Conservation (phyloP, 2,797 vertebrate genomes). For the Neosilurus hyrtlii region DNA sequence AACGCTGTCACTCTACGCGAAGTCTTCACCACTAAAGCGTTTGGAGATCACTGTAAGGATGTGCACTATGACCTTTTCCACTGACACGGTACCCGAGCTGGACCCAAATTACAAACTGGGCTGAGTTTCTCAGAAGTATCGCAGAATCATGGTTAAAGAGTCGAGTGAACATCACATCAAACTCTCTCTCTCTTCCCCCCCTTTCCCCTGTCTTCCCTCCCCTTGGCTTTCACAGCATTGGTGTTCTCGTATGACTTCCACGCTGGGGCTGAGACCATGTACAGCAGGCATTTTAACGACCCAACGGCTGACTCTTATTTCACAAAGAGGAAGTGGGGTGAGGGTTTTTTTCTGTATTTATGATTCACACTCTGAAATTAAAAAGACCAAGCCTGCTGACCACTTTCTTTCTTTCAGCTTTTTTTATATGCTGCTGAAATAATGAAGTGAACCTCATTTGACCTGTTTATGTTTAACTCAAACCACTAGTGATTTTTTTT, state of each 20-base stretch:
- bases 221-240: slow-evolving; percentile 76
- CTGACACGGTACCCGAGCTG: not conserved
- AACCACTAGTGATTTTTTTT: not conserved
- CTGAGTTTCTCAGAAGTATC: not conserved
- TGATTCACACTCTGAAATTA: not conserved
- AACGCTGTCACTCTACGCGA: slow-evolving; percentile 96
- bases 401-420: too few species aligned
- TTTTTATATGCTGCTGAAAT: not conserved
- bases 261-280: slow-evolving; percentile 97
- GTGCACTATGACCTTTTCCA: not conserved
- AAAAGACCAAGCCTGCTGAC: not conserved
- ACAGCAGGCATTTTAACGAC: slow-evolving; percentile 97
- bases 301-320: slow-evolving; percentile 95
- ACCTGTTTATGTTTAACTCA: not conserved
- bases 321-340: slow-evolving; percentile 99
- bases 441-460: not conserved
- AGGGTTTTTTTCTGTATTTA: slow-evolving; percentile 54
- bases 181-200: not conserved
- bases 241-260: slow-evolving; percentile 99
- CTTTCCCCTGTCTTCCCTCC: too few species aligned
- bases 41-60: slow-evolving; percentile 94
- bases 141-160: not conserved
- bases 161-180: not conserved
- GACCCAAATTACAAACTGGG: not conserved
- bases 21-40: slow-evolving; percentile 99